phyloP scores from a whole-genome alignment of 2,888 invertebrate species.

The Ichneumoninae sp. region DNA sequence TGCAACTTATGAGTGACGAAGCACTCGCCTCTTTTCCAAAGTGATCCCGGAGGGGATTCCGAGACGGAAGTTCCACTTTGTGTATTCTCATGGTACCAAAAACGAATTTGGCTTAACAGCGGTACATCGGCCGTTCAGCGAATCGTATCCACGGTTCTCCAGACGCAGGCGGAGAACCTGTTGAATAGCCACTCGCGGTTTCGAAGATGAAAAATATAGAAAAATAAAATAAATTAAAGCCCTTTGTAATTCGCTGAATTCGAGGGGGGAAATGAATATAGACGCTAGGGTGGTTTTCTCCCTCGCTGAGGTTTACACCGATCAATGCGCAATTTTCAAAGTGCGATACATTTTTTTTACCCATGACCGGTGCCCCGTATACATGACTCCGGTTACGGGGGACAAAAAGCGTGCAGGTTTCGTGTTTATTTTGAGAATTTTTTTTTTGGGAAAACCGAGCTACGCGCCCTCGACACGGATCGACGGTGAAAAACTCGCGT shows the following conservation, averaged over 20 bases:
- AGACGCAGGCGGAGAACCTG: neutral
- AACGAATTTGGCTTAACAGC: neutral
- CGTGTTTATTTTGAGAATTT: neutral
- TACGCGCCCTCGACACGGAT: constrained; percentile 21
- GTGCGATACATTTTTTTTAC: neutral
- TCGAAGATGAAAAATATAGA: neutral
- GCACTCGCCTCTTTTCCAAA: constrained; percentile 44
- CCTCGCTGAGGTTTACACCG: neutral
- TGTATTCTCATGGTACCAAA: constrained; percentile 3
- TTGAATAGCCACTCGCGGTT: constrained; percentile 3
- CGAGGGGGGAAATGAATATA: neutral
- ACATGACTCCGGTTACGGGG: neutral
- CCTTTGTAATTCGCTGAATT: neutral
- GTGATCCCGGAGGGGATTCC: constrained; percentile 46
- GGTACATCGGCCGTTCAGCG: neutral
- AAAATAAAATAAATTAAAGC: neutral
- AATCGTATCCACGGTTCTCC: neutral
- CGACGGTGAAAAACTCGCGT: constrained; percentile 37
- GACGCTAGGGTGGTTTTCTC: neutral
- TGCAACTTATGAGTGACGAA: constrained; percentile 61
- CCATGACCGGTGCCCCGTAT: neutral
- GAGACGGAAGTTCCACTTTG: constrained; percentile 36
- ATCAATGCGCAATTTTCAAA: neutral
- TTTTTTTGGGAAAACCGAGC: neutral
- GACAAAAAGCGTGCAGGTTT: constrained; percentile 10